Base-by-base conservation (phyloP, 1,140 invertebrate species). In the Rhopalosiphum maidis region DNA sequence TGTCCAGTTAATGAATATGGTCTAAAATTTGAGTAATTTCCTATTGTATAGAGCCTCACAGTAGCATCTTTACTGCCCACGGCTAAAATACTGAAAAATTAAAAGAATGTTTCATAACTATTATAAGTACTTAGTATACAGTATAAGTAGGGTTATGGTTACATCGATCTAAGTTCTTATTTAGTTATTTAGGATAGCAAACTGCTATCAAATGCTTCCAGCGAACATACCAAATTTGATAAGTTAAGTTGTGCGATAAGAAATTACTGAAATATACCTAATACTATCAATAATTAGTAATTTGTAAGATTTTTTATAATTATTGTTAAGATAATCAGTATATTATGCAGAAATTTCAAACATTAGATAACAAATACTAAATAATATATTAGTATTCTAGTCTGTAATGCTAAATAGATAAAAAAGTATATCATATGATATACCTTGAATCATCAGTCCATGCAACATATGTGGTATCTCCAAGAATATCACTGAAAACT, bases 381-480 rank as follows among this genome's bases (percentile, higher is more conserved):
- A 51, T 51, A 51, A 21, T 51, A 51, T 51, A 51, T 51, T 51
- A 3, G 48, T 51, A 51, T 0, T 46, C 9, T 46, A 51, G 46
- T 11, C 9, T 46, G 1, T 46, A 51, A 51, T 21, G 15, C 48
- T 18, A 51, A 89, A 94, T 91, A 51, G 94, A 93, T 60, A 87
- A 60, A 91, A 21, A 15, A 89, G 25, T 23, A 87, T 51, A 55
- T 11, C 23, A 21, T 48, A 60, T 77, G 41, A 90, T 41, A 91
- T 94, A 96, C 96, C 95, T 97, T 0, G 98, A 99, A 95, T 99
- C 98, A 83, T 96, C 96, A 0, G 98, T 98, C 99, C 99, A 99
- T 95, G 98, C 97, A 37, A 99, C 94, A 95, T 96, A 98, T 0
- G 97, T 97, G 0, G 97, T 97, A 94, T 98, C 97, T 95, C 98